These are phyloP conservation scores for Sinopyrophorus schimmeli DNA, from an alignment of 2,888 invertebrate genomes.

Conservation along the genomic window DNA sequence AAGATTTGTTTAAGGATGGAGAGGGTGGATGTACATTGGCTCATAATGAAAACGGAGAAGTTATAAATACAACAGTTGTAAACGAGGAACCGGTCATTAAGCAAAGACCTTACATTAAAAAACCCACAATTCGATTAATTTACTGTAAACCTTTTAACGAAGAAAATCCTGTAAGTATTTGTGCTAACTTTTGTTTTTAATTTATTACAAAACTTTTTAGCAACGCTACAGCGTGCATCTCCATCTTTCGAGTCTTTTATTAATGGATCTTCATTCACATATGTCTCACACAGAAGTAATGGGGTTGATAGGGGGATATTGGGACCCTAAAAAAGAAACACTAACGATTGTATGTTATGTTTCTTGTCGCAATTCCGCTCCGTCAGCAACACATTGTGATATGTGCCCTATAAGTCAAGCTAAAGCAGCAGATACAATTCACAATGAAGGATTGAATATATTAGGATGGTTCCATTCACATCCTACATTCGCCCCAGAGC, in stretches of 20 bases:
- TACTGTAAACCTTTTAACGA: constrained; percentile 63
- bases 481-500: constrained; percentile 70
- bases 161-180: constrained; percentile 59
- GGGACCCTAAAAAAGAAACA: constrained; percentile 46
- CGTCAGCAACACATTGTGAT: constrained; percentile 71
- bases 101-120: constrained; percentile 52
- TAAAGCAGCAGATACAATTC: constrained; percentile 62
- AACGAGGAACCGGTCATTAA: constrained; percentile 52
- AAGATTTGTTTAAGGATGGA: constrained; percentile 56
- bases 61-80: constrained; percentile 56
- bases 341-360: constrained; percentile 61
- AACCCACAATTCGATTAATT: constrained; percentile 61
- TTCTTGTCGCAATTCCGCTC: constrained; percentile 66
- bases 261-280: constrained; percentile 74
- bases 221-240: constrained; percentile 66
- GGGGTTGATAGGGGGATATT: constrained; percentile 70
- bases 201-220: constrained; percentile 50
- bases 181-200: constrained; percentile 15
- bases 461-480: constrained; percentile 82
- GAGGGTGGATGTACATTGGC: constrained; percentile 68
- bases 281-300: constrained; percentile 72
- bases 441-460: constrained; percentile 52
- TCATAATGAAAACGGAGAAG: constrained; percentile 64
- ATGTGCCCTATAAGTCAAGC: constrained; percentile 76
- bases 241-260: constrained; percentile 63